Percentiles rank a stretch among this genome's conserved stretches.
Conservation (phyloP, 2,797 vertebrate species). For the Pangasius larnaudii region DNA sequence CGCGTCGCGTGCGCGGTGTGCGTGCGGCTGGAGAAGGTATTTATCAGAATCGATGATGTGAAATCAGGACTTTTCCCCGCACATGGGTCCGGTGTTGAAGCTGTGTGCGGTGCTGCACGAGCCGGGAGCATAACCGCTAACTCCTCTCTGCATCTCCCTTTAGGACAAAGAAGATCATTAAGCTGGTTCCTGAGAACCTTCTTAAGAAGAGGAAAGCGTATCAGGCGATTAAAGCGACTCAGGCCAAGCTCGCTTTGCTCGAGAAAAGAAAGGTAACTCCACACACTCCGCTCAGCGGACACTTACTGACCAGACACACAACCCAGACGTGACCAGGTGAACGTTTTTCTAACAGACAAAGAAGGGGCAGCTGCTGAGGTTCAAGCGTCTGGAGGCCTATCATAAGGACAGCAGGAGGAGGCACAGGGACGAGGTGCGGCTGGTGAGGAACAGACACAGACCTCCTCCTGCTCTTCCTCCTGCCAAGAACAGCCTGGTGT, state of each 20-base stretch:
- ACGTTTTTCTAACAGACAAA: constrained; percentile 66
- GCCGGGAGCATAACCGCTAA: too few species aligned
- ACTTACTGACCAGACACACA: not conserved
- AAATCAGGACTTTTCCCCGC: not conserved
- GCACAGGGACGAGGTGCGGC: constrained; percentile 77
- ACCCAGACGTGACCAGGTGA: not conserved
- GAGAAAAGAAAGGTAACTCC: constrained; percentile 83
- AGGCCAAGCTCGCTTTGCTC: constrained; percentile 88
- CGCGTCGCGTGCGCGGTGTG: not conserved
- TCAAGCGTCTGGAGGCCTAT: constrained; percentile 88
- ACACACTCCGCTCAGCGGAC: not conserved
- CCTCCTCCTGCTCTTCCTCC: constrained; percentile 68
- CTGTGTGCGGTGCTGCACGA: not conserved
- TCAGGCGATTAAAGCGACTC: constrained; percentile 92
- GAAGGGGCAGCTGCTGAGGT: constrained; percentile 85
- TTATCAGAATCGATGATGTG: not conserved
- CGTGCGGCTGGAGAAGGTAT: not conserved
- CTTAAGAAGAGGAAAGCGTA: constrained; percentile 93
- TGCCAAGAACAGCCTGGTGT: constrained; percentile 82
- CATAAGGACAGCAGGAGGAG: constrained; percentile 80
- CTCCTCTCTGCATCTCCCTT: not conserved
- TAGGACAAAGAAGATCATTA: constrained; percentile 83
- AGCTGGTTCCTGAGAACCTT: constrained; percentile 92
- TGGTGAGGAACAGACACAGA: constrained; percentile 73
- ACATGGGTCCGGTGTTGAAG: not conserved